These are phyloP conservation scores for Acanthopleura granulata DNA, from an alignment of 2,888 invertebrate species.

Conservation along the genomic window DNA sequence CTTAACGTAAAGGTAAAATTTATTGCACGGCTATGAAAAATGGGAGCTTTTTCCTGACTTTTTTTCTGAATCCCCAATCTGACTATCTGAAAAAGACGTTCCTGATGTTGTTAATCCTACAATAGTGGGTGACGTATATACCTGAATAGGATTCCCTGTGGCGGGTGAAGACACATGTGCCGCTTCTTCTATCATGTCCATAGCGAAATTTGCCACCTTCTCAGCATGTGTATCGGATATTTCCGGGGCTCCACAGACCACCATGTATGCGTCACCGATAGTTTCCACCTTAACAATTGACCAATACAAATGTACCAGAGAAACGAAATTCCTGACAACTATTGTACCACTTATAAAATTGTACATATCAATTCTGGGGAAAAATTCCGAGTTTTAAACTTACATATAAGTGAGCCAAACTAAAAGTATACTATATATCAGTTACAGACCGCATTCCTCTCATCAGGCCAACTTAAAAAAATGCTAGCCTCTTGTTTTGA, in stretches of 20 bases:
- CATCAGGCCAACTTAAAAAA: too few species aligned
- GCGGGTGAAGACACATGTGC: slow-evolving; percentile 48
- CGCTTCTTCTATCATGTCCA: slow-evolving; percentile 64
- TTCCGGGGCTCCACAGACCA: slow-evolving; percentile 67
- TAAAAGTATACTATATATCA: too few species aligned
- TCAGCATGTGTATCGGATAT: slow-evolving; percentile 55
- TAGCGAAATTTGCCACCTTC: slow-evolving; percentile 59
- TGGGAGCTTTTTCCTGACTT: too few species aligned
- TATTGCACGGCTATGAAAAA: too few species aligned
- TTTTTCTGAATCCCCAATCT: not conserved
- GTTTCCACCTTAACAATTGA: slow-evolving; percentile 56
- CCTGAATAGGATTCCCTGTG: slow-evolving; percentile 50
- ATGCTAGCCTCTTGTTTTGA: too few species aligned
- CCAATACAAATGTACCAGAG: not conserved
- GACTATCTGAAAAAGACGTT: not conserved
- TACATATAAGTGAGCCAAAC: too few species aligned
- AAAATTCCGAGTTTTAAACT: too few species aligned
- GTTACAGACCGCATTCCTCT: too few species aligned
- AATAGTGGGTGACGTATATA: slow-evolving; percentile 25
- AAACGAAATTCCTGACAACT: too few species aligned
- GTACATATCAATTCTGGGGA: too few species aligned
- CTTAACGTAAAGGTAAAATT: too few species aligned
- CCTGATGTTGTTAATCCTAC: not conserved
- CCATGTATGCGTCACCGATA: slow-evolving; percentile 65
- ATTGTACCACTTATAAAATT: too few species aligned